phyloP scores from a whole-genome alignment of 2,888 invertebrate species.

The Drosophila flavopinicola region DNA sequence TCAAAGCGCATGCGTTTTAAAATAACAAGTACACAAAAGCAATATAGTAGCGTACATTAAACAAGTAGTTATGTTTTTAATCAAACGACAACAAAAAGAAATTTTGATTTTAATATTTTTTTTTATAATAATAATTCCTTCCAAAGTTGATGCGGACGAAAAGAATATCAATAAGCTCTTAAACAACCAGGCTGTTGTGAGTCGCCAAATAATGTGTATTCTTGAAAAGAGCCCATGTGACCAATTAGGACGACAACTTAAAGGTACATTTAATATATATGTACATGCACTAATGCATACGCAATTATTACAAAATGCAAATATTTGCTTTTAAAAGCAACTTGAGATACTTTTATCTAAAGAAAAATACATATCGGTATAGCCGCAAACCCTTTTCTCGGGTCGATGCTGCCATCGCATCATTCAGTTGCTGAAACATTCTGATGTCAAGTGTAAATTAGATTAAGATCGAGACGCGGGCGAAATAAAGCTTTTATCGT shows the following conservation, averaged over 20 bases:
- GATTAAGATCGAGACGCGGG: no score
- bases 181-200: conserved; percentile 84
- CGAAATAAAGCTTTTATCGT: no score
- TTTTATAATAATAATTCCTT: conserved; percentile 52
- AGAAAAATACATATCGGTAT: no score
- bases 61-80: conserved; percentile 48
- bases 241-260: conserved; percentile 86
- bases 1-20: conserved; percentile 53
- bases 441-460: no score
- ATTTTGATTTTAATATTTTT: conserved; percentile 72
- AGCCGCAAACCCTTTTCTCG: no score
- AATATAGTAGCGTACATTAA: conserved; percentile 23
- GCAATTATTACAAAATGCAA: no score
- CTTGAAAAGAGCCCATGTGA: conserved; percentile 87
- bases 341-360: no score
- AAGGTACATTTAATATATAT: conserved; percentile 85
- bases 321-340: no score
- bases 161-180: conserved; percentile 82
- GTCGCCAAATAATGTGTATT: conserved; percentile 86
- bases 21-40: conserved; percentile 56
- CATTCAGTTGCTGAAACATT: no score
- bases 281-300: background rate
- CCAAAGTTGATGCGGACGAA: conserved; percentile 72
- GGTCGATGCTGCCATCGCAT: no score
- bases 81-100: conserved; percentile 51